Evolutionary conservation across 1,140 invertebrate species (phyloP).

Genomic region (Triops longicaudatus): DNA sequence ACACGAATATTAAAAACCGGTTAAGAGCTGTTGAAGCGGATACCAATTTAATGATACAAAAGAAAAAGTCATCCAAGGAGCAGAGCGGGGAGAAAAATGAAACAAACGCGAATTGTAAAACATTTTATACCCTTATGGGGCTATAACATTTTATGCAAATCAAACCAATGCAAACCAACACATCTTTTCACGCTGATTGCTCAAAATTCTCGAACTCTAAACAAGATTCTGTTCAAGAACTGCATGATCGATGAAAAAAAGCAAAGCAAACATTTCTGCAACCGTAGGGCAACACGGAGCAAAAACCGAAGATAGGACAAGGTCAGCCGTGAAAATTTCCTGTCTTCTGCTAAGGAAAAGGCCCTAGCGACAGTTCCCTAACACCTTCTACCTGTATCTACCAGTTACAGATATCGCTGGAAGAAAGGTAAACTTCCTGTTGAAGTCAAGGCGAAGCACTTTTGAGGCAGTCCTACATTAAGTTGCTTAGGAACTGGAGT

Average conservation of each 20-base stretch:
- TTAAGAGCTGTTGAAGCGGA: too few species aligned
- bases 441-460: conserved; percentile 5
- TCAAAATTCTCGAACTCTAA: too few species aligned
- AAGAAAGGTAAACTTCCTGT: conserved; percentile 6
- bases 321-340: neutral
- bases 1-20: too few species aligned
- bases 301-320: neutral
- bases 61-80: too few species aligned
- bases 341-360: neutral
- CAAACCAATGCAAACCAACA: too few species aligned
- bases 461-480: neutral
- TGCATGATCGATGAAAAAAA: neutral
- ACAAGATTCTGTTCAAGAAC: too few species aligned
- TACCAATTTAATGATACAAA: too few species aligned
- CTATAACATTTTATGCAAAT: too few species aligned
- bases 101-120: too few species aligned
- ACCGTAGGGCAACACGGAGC: neutral
- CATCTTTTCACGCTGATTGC: too few species aligned
- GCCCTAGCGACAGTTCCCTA: neutral
- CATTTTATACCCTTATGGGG: too few species aligned
- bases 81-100: too few species aligned
- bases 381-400: neutral
- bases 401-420: neutral
- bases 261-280: neutral
- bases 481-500: neutral